Percentiles rank a stretch among this genome's conserved stretches.
Conservation (phyloP, 2,797 vertebrate genomes). For the Karalla daura region DNA sequence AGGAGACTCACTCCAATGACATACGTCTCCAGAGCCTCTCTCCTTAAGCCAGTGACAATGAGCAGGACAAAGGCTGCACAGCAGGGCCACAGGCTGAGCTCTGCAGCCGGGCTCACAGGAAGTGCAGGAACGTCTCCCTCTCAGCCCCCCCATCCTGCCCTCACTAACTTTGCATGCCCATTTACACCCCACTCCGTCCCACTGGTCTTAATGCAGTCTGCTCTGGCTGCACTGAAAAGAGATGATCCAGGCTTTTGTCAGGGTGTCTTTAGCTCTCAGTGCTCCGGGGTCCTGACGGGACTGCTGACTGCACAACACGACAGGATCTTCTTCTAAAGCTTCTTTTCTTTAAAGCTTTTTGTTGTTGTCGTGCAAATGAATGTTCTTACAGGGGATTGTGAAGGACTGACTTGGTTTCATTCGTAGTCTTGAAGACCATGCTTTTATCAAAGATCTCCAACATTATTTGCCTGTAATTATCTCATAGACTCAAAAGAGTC, state of each 20-base stretch:
- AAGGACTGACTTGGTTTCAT: not conserved
- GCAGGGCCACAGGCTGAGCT: conserved; percentile 62
- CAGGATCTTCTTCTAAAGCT: not conserved
- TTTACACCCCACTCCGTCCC: conserved; percentile 57
- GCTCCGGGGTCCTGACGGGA: conserved; percentile 56
- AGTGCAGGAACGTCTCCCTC: conserved; percentile 60
- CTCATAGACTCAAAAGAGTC: conserved; percentile 1
- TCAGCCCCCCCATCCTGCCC: conserved; percentile 52
- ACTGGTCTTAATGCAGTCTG: conserved; percentile 61
- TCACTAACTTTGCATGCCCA: conserved; percentile 53
- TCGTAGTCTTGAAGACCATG: conserved; percentile 8
- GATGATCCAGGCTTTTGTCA: conserved; percentile 58
- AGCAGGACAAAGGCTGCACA: conserved; percentile 78
- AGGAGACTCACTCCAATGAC: conserved; percentile 79
- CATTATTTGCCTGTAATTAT: no score
- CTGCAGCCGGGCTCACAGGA: conserved; percentile 68
- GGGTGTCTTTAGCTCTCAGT: conserved; percentile 36
- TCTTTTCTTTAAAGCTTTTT: conserved; percentile 6
- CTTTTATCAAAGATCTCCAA: no score
- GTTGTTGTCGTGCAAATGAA: not conserved
- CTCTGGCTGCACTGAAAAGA: conserved; percentile 55
- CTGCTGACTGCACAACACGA: conserved; percentile 24
- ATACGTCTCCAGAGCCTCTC: conserved; percentile 85
- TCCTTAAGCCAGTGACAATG: conserved; percentile 78
- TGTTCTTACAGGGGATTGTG: conserved; percentile 11